phyloP scores from a whole-genome alignment of 1,140 invertebrate genomes.

The Calliphora vicina region DNA sequence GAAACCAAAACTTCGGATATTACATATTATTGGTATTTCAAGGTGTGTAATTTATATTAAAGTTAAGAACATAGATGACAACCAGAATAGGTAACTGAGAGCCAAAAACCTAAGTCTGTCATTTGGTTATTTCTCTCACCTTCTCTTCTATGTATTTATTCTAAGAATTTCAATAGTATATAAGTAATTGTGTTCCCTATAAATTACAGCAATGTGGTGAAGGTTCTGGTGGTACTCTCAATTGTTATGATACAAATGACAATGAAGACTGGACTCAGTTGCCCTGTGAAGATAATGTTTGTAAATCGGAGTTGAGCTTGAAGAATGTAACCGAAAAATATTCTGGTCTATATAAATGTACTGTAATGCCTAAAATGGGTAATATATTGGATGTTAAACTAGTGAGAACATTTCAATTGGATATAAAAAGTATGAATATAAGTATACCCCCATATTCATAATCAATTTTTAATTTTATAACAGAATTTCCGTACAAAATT shows the following conservation, averaged over 20 bases:
- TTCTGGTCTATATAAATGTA: constrained; percentile 60
- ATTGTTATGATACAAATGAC: constrained; percentile 48
- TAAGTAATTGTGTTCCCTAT: too few relatives aligned
- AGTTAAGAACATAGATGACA: too few relatives aligned
- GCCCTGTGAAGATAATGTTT: constrained; percentile 54
- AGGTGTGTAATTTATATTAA: constrained; percentile 47
- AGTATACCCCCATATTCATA: too few relatives aligned
- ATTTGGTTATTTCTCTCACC: too few relatives aligned
- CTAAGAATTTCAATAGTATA: too few relatives aligned
- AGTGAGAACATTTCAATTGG: constrained; percentile 56
- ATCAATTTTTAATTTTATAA: too few relatives aligned
- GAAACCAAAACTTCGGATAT: constrained; percentile 47
- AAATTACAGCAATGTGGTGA: constrained; percentile 55
- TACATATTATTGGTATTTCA: constrained; percentile 59
- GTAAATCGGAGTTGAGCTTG: constrained; percentile 51
- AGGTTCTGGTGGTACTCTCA: constrained; percentile 37
- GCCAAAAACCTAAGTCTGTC: too few relatives aligned
- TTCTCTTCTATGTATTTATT: too few relatives aligned
- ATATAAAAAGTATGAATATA: constrained; percentile 53
- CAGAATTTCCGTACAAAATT: too few relatives aligned
- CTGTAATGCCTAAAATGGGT: constrained; percentile 48
- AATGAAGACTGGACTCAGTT: constrained; percentile 54
- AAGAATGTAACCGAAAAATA: constrained; percentile 57
- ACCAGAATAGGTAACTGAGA: too few relatives aligned
- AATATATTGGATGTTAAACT: constrained; percentile 52